A percentile compares a stretch with the other conserved stretches of the same genome.
phyloP scores from a whole-genome alignment of 2,888 invertebrate species.

The Acleris cristana region DNA sequence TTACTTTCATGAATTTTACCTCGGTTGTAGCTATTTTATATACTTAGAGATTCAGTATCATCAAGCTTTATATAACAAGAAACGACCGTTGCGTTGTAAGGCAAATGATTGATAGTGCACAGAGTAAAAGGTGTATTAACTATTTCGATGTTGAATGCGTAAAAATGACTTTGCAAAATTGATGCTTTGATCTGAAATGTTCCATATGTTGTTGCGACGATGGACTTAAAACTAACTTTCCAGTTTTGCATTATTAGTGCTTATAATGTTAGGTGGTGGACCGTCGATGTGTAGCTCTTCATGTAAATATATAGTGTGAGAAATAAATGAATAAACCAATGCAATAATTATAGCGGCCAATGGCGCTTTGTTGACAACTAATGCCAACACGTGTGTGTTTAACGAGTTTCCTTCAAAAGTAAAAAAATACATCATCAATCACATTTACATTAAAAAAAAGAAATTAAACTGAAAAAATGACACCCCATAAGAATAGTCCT shows the following conservation, averaged over 20 bases:
- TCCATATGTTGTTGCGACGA: slow-evolving; percentile 13
- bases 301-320: slow-evolving; percentile 51
- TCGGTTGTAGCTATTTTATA: slow-evolving; percentile 13
- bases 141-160: slow-evolving; percentile 4
- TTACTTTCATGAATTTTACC: neutral
- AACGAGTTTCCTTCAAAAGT: slow-evolving; percentile 39
- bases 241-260: neutral
- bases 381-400: slow-evolving; percentile 59
- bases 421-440: slow-evolving; percentile 26
- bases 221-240: neutral
- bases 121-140: slow-evolving; percentile 28
- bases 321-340: slow-evolving; percentile 72
- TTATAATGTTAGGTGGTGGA: neutral
- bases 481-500: slow-evolving; percentile 45
- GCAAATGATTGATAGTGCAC: slow-evolving; percentile 26
- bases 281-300: neutral
- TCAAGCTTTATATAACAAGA: slow-evolving; percentile 29
- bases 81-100: slow-evolving; percentile 25
- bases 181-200: slow-evolving; percentile 19
- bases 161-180: slow-evolving; percentile 15
- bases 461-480: slow-evolving; percentile 51
- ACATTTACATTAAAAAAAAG: slow-evolving; percentile 2
- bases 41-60: slow-evolving; percentile 13
- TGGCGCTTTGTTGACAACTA: slow-evolving; percentile 68
- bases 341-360: slow-evolving; percentile 81